Evolutionary conservation across 2,797 vertebrate species (phyloP), one percentile per base, ranked within the genome.

Genomic region (Artibeus jamaicensis): DNA sequence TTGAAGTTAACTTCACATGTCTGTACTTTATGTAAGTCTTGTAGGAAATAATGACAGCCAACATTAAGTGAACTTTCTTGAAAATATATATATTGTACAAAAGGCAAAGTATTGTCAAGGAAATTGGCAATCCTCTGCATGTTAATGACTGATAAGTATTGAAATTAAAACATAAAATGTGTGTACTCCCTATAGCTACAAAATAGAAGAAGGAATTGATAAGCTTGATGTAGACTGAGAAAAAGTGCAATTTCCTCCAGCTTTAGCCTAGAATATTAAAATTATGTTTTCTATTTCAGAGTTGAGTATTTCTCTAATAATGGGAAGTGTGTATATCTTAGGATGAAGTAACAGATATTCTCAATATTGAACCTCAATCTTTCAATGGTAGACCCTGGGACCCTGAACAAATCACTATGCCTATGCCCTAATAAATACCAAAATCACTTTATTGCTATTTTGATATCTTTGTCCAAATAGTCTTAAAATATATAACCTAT

Each of bases 91-190:
- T 73, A 91, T 77, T 94, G 93, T 85, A 96, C 11, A 79, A 57
- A 83, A 93, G 44, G 83, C 0, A 34, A 92, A 90, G 0, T 57
- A 21, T 76, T 59, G 0, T 76, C 48, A 71, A 81, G 93, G 34
- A 93, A 78, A 74, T 5, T 0, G 0, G 70, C 15, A 89, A 12
- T 89, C 22, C 10, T 55, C 29, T 94, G 22, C 1, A 94, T 59
- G 4, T 68, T 2, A 91, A 2, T 85, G 34, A 32, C 59, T 76
- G 44, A 86, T 46, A 96, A 87, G 14, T 39, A 8, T n/a, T 94
- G 11, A 9, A 82, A 89, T 87, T 84, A 93, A 95, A 93, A 87
- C 14, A 87, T 74, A 88, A 95, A 95, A 94, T 84, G 78, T 82
- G 5, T 79, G 48, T 34, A 42, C 55, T 87, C 82, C 0, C 50